phyloP scores from a whole-genome alignment of 2,888 invertebrate genomes.

The Melieria picta region DNA sequence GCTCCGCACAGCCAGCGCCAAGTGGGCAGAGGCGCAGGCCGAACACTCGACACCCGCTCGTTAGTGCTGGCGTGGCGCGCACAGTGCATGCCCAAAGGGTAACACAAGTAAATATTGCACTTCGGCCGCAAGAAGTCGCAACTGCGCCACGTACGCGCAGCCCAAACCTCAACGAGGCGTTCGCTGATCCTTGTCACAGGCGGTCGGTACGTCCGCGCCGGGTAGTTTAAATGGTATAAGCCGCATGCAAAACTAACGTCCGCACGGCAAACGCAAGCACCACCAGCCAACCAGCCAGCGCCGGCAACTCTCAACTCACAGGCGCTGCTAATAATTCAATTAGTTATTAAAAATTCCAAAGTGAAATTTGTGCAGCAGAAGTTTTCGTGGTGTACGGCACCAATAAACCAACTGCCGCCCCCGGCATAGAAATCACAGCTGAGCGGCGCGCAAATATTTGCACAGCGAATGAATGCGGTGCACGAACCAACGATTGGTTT shows the following conservation, averaged over 20 bases:
- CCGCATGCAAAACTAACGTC: not conserved
- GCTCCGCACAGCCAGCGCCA: no score
- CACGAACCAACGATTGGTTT: not conserved
- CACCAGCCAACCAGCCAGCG: not conserved
- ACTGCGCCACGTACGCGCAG: not conserved
- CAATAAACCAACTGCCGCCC: conserved; percentile 29
- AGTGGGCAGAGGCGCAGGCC: not conserved
- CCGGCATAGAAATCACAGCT: conserved; percentile 20
- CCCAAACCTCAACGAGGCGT: conserved; percentile 58
- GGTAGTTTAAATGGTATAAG: not conserved
- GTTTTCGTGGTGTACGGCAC: conserved; percentile 31
- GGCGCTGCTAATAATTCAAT: conserved; percentile 55
- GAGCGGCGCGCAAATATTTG: conserved; percentile 23
- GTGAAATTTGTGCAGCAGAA: conserved; percentile 36
- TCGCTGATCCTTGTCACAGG: conserved; percentile 59
- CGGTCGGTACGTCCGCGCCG: conserved; percentile 37
- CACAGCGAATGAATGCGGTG: conserved; percentile 12
- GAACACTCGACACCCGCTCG: not conserved
- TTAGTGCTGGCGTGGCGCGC: conserved; percentile 3
- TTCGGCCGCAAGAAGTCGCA: conserved; percentile 35
- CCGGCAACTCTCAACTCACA: no score
- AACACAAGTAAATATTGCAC: not conserved
- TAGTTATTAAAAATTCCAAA: conserved; percentile 52
- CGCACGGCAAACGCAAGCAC: not conserved
- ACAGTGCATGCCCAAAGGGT: conserved; percentile 44